Evolutionary conservation across 1,140 invertebrate species (phyloP), one percentile per base, ranked within the genome.

Genomic region (Camponotus pennsylvanicus): DNA sequence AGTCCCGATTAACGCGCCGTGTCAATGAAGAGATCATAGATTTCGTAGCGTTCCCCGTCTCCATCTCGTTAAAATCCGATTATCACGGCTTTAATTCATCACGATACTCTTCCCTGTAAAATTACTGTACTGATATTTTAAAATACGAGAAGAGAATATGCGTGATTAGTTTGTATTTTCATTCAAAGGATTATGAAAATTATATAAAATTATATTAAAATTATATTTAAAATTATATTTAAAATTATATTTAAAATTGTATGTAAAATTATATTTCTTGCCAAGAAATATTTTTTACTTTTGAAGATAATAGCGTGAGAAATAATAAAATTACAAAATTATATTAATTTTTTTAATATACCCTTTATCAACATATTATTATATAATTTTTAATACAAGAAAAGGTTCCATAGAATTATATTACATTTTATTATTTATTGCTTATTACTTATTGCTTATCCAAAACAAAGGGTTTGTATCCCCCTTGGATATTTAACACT

Each of bases 1-100:
- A 78, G 71, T 70, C 66, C 45, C 40, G 71, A 82, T 88, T 87
- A 87, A 83, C 67, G 59, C 71, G 15, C 82, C 71, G 21, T 85
- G 42, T 85, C 82, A 82, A 82, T 63, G 52, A 40, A 45, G 40
- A 45, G 40, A 73, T 59, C 3, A 40, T 59, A 83, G 79, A 83
- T 83, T 61, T 63, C 55, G 18, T 32, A 32, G 8, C 40, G n/a
- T 7, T 57, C 34, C 34, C 18, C 55, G 27, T 61, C 37, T 61
- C 9, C 52, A 32, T 71, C 7, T n/a, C 61, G 1, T 55, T 69
- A 21, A 57, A 83, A 83, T 55, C 69, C 37, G 79, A 83, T 83
- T 83, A 83, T 83, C 55, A n/a, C 69, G 49, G 69, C 57, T 73
- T 59, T 45, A 57, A 40, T 45, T 59, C 40, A 13, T 32, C 79